Evolutionary conservation across 2,888 invertebrate genomes (phyloP).

Genomic region (Conus canariensis): DNA sequence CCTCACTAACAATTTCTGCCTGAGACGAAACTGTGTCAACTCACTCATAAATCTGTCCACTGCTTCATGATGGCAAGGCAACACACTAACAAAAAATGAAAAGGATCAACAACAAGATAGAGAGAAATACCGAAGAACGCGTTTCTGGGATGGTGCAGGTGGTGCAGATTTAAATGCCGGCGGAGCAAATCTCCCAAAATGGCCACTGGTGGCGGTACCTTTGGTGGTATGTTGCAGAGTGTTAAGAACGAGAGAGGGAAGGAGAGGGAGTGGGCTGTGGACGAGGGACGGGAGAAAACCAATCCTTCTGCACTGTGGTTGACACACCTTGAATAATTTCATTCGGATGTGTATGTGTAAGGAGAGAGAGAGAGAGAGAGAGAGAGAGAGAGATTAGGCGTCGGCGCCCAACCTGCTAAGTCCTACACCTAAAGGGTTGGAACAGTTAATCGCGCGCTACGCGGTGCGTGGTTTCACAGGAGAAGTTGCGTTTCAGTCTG

Average conservation of each 20-base stretch:
- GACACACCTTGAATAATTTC: background rate
- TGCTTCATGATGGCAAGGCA: background rate
- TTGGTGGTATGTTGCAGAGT: background rate
- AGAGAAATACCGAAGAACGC: background rate
- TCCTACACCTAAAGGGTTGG: background rate
- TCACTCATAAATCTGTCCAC: background rate
- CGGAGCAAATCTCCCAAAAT: background rate
- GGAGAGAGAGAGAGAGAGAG: background rate
- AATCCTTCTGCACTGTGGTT: background rate
- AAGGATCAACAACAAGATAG: background rate
- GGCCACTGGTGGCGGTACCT: background rate
- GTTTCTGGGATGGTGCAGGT: background rate
- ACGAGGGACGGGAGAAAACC: background rate
- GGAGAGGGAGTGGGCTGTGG: background rate
- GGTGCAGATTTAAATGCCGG: background rate
- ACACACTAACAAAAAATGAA: background rate
- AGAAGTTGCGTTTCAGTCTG: too few species aligned
- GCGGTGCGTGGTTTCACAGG: too few species aligned
- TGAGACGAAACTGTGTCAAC: too few species aligned
- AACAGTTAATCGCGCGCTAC: too few species aligned
- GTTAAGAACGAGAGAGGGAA: background rate
- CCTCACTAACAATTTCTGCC: background rate
- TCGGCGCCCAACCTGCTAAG: background rate
- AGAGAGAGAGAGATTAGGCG: conserved; percentile 6
- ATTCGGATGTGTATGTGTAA: background rate